Evolutionary conservation across 2,113 vertebrate genomes (phyloP).

Genomic region (Vidua chalybeata): DNA sequence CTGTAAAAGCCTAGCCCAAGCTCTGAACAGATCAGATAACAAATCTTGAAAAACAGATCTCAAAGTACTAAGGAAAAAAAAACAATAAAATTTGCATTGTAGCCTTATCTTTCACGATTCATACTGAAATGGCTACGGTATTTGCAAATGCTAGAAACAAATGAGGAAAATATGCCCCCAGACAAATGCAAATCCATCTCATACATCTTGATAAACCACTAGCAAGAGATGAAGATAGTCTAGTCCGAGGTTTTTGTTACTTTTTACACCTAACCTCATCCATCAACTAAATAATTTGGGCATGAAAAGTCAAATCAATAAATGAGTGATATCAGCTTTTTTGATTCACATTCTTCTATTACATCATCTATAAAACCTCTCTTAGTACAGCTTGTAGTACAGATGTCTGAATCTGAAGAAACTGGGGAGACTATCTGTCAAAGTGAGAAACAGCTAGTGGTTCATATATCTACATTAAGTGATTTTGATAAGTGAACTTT

Average conservation of each 20-base stretch:
- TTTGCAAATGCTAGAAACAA: not conserved
- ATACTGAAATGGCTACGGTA: not conserved
- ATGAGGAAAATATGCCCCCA: not conserved
- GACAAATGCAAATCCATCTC: not conserved
- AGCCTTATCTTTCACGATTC: slow-evolving; percentile 11
- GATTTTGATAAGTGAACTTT: slow-evolving; percentile 68
- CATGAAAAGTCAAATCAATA: slow-evolving; percentile 83
- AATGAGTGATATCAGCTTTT: slow-evolving; percentile 79
- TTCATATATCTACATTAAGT: slow-evolving; percentile 78
- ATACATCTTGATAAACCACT: not conserved
- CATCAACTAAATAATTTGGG: slow-evolving; percentile 76
- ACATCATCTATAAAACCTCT: slow-evolving; percentile 70
- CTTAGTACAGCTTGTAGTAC: slow-evolving; percentile 59
- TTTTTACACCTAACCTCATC: slow-evolving; percentile 35
- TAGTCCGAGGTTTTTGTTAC: not conserved
- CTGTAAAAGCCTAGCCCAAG: not conserved
- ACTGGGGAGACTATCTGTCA: slow-evolving; percentile 70
- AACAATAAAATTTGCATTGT: not conserved
- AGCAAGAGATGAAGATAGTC: not conserved
- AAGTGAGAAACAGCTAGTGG: slow-evolving; percentile 75
- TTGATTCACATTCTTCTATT: slow-evolving; percentile 75
- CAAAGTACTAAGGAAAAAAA: not conserved
- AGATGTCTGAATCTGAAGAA: slow-evolving; percentile 58
- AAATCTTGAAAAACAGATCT: not conserved
- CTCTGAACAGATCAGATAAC: not conserved